Evolutionary conservation across 2,888 invertebrate species (phyloP).

Genomic region (Dastarcus helophoroides): DNA sequence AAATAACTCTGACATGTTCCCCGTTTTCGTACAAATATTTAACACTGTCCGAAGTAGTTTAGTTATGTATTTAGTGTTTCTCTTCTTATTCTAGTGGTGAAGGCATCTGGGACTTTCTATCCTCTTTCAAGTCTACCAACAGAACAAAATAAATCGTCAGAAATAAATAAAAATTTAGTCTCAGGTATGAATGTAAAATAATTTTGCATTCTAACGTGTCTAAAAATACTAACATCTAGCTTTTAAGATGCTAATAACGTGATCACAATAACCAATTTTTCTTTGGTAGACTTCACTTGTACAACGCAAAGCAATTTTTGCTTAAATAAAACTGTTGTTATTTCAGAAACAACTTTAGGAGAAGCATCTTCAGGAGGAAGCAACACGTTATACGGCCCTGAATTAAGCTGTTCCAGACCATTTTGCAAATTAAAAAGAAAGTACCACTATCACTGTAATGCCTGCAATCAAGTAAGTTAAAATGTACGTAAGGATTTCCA

Average conservation of each 20-base stretch:
- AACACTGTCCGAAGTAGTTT: too few relatives aligned
- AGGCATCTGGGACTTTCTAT: slow-evolving; percentile 86
- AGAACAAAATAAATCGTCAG: slow-evolving; percentile 43
- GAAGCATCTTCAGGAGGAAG: slow-evolving; percentile 23
- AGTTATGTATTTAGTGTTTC: too few relatives aligned
- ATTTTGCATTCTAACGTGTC: slow-evolving; percentile 10
- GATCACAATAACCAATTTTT: background rate
- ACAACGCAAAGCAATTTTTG: too few relatives aligned
- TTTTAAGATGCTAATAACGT: too few relatives aligned
- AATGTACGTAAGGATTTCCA: slow-evolving; percentile 1
- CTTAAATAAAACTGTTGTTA: too few relatives aligned
- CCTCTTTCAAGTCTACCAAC: slow-evolving; percentile 56
- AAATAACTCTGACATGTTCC: too few relatives aligned
- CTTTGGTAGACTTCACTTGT: too few relatives aligned
- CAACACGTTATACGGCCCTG: slow-evolving; percentile 50
- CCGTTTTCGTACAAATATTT: too few relatives aligned
- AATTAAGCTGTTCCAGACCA: slow-evolving; percentile 59
- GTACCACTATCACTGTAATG: slow-evolving; percentile 68
- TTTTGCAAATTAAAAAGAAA: slow-evolving; percentile 71
- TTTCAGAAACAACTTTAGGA: slow-evolving; percentile 12
- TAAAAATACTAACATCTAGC: too few relatives aligned
- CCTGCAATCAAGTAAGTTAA: slow-evolving; percentile 56
- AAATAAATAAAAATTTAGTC: slow-evolving; percentile 43
- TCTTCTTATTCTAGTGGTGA: slow-evolving; percentile 65
- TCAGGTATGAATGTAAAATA: slow-evolving; percentile 39